A percentile compares a stretch with the other conserved stretches of the same genome.
phyloP scores from a whole-genome alignment of 2,113 vertebrate genomes.

The Hippocampus mohnikei region DNA sequence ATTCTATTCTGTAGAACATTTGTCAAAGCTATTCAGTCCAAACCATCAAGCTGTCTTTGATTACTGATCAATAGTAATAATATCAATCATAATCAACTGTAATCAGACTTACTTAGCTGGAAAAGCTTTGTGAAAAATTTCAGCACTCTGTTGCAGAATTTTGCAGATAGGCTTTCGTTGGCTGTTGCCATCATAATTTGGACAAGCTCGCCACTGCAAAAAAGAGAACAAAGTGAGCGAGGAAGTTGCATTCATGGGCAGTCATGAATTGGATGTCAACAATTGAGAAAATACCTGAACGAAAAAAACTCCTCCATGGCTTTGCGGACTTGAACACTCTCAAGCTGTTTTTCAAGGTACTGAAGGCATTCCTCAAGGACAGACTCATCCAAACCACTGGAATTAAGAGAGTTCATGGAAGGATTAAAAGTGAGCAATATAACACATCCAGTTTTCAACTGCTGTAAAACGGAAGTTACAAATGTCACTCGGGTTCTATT shows the following conservation, averaged over 20 bases:
- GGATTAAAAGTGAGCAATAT: not conserved
- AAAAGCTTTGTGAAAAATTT: conserved; percentile 99
- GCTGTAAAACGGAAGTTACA: not conserved
- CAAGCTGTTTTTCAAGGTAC: conserved; percentile 93
- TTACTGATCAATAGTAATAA: not conserved
- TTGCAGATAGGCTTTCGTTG: conserved; percentile 93
- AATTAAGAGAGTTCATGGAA: not conserved
- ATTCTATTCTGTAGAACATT: not conserved
- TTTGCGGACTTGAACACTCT: conserved; percentile 92
- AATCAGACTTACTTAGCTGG: conserved; percentile 87
- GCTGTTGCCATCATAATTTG: conserved; percentile 99
- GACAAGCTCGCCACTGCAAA: conserved; percentile 87
- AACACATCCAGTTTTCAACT: not conserved
- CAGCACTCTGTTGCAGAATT: conserved; percentile 96
- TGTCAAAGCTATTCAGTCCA: not conserved
- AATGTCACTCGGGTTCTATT: not conserved
- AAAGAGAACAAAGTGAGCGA: conserved; percentile 18
- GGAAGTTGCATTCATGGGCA: not conserved
- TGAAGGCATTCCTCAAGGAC: conserved; percentile 94
- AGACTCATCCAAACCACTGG: conserved; percentile 91
- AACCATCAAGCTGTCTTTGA: not conserved
- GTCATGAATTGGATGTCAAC: not conserved
- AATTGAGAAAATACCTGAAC: conserved; percentile 76
- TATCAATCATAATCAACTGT: not conserved
- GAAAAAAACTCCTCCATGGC: conserved; percentile 99